A percentile compares a stretch with the other conserved stretches of the same genome.
Evolutionary conservation across 2,113 vertebrate species (phyloP).

Genomic region (human): DNA sequence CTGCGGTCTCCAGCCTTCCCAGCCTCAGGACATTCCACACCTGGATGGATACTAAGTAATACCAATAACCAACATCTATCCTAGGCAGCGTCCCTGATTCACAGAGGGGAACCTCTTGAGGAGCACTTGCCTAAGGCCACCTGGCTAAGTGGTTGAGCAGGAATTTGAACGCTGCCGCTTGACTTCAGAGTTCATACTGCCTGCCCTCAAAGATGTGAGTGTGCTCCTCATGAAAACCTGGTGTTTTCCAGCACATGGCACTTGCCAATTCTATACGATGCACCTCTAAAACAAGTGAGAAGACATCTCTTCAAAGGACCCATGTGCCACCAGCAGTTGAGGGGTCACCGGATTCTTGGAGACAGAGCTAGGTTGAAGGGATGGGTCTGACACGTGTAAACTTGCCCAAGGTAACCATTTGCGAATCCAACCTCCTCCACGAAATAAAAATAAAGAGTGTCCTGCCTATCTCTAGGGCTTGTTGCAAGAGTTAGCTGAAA

Average conservation of each 20-base stretch:
- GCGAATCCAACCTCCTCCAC: not conserved
- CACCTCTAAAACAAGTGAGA: not conserved
- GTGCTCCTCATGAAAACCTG: not conserved
- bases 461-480: not conserved
- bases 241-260: not conserved
- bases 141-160: not conserved
- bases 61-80: too few species aligned
- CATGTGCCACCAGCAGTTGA: not conserved
- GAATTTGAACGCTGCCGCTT: not conserved
- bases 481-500: not conserved
- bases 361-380: not conserved
- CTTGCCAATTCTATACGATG: not conserved
- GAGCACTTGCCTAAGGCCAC: not conserved
- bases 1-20: not conserved
- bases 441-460: not conserved
- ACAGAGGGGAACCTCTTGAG: not conserved
- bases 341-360: not conserved
- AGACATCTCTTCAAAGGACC: not conserved
- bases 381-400: not conserved
- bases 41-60: not conserved
- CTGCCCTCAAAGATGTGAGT: not conserved
- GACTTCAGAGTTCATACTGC: not conserved
- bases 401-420: rapidly evolving
- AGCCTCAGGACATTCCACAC: not conserved
- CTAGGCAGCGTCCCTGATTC: not conserved